These are phyloP conservation scores for Heliothis virescens DNA, from an alignment of 1,140 invertebrate genomes.

Conservation along the genomic window DNA sequence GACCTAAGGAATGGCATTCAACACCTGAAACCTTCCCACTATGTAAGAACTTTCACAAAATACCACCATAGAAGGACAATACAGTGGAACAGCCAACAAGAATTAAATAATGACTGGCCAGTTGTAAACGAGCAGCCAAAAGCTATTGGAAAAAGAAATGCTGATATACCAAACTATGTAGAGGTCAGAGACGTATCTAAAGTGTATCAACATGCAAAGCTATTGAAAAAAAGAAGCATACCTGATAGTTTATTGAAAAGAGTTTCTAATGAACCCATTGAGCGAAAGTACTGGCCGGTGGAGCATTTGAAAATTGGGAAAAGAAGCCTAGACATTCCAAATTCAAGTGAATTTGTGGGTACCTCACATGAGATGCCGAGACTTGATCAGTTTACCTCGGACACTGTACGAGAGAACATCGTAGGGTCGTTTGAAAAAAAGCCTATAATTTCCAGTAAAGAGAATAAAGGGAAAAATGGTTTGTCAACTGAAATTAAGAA, in stretches of 20 bases:
- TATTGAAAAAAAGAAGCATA: slow-evolving; percentile 49
- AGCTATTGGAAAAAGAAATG: slow-evolving; percentile 64
- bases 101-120: slow-evolving; percentile 69
- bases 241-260: not conserved
- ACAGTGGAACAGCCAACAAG: slow-evolving; percentile 73
- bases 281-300: slow-evolving; percentile 55
- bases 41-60: slow-evolving; percentile 82
- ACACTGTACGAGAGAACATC: slow-evolving; percentile 60
- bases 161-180: slow-evolving; percentile 12
- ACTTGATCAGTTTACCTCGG: slow-evolving; percentile 64
- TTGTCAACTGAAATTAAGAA: slow-evolving; percentile 64
- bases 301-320: slow-evolving; percentile 41
- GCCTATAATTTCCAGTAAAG: slow-evolving; percentile 54
- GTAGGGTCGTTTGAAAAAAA: slow-evolving; percentile 60
- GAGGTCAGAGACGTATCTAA: slow-evolving; percentile 26
- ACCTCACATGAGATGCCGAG: slow-evolving; percentile 52
- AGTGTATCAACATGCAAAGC: slow-evolving; percentile 28
- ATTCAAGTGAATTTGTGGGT: slow-evolving; percentile 64
- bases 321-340: slow-evolving; percentile 54
- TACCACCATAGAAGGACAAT: slow-evolving; percentile 81
- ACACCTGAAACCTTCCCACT: slow-evolving; percentile 71
- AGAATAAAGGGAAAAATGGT: slow-evolving; percentile 58
- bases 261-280: too few relatives aligned
- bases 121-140: slow-evolving; percentile 67
- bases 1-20: slow-evolving; percentile 75